Percentiles rank a stretch among this genome's conserved stretches.
phyloP scores from a whole-genome alignment of 2,888 invertebrate species.

The Cheilosia impressa region DNA sequence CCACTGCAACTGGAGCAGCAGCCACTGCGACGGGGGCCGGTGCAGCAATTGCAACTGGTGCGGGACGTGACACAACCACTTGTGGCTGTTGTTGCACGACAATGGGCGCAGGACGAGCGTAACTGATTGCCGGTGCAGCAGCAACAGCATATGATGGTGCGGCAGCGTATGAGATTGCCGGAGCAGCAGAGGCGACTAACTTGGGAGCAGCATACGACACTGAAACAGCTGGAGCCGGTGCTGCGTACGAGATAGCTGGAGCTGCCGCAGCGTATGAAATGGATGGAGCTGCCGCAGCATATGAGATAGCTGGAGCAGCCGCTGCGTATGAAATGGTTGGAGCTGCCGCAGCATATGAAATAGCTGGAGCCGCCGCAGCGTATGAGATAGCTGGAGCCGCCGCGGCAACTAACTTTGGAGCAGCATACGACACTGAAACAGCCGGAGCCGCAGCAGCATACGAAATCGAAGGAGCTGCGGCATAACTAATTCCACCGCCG shows the following conservation, averaged over 20 bases:
- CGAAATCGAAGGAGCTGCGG: slow-evolving; percentile 77
- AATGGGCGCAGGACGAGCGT: slow-evolving; percentile 68
- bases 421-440: slow-evolving; percentile 61
- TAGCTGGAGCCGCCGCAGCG: slow-evolving; percentile 73
- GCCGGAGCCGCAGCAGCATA: slow-evolving; percentile 73
- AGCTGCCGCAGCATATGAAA: slow-evolving; percentile 67
- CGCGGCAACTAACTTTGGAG: slow-evolving; percentile 62
- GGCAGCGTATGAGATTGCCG: slow-evolving; percentile 36
- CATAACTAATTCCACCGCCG: slow-evolving; percentile 52
- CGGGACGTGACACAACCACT: slow-evolving; percentile 37
- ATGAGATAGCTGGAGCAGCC: slow-evolving; percentile 77
- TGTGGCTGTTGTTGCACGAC: slow-evolving; percentile 75
- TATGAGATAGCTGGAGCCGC: slow-evolving; percentile 75
- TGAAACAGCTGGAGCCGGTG: slow-evolving; percentile 27
- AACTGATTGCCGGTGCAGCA: slow-evolving; percentile 62
- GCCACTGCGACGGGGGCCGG: slow-evolving; percentile 43
- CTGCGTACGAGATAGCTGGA: slow-evolving; percentile 29
- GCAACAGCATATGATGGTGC: slow-evolving; percentile 31
- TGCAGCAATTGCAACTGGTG: slow-evolving; percentile 24
- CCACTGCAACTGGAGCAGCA: slow-evolving; percentile 62
- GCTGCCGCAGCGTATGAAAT: slow-evolving; percentile 64
- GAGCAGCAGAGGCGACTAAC: slow-evolving; percentile 53
- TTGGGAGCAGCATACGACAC: slow-evolving; percentile 36
- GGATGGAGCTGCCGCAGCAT: slow-evolving; percentile 72
- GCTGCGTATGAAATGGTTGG: slow-evolving; percentile 77